Conservation (phyloP, 2,888 invertebrate species). For the Drosophila rubida region DNA sequence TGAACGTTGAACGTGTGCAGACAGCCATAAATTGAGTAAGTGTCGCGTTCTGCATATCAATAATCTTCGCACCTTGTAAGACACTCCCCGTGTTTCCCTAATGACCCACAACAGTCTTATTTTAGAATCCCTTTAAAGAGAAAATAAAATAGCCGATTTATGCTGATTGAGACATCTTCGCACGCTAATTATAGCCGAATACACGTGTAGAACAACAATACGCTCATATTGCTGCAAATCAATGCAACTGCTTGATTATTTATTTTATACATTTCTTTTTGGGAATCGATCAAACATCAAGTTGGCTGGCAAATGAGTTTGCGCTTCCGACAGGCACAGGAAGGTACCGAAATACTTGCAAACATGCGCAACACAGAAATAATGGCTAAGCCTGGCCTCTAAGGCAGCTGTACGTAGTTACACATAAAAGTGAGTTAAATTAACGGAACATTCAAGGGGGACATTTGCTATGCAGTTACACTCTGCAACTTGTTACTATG, state of each 20-base stretch:
- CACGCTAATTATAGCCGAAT: background rate
- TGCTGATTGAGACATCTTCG: background rate
- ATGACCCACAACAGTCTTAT: background rate
- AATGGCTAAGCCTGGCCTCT: slow-evolving; percentile 16
- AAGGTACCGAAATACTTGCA: slow-evolving; percentile 43
- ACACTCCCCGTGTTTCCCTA: slow-evolving; percentile 7
- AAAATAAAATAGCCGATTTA: background rate
- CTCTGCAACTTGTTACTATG: slow-evolving; percentile 7
- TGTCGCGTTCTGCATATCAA: slow-evolving; percentile 3
- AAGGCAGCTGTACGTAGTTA: slow-evolving; percentile 3
- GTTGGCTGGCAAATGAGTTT: slow-evolving; percentile 31
- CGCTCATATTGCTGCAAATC: background rate
- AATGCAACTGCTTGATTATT: slow-evolving; percentile 11
- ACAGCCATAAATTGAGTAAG: slow-evolving; percentile 5
- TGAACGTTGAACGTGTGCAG: slow-evolving; percentile 4
- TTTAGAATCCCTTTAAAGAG: background rate
- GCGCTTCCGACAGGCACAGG: slow-evolving; percentile 44
- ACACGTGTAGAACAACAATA: background rate
- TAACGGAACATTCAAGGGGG: slow-evolving; percentile 42
- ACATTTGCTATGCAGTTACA: slow-evolving; percentile 4
- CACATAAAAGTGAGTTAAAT: slow-evolving; percentile 48
- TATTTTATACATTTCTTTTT: slow-evolving; percentile 18
- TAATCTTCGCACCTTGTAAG: background rate
- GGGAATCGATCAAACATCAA: slow-evolving; percentile 52
- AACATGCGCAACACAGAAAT: slow-evolving; percentile 41